Evolutionary conservation across 2,888 invertebrate species (phyloP), one percentile per base, ranked within the genome.

Genomic region (Platerodrilus igneus): DNA sequence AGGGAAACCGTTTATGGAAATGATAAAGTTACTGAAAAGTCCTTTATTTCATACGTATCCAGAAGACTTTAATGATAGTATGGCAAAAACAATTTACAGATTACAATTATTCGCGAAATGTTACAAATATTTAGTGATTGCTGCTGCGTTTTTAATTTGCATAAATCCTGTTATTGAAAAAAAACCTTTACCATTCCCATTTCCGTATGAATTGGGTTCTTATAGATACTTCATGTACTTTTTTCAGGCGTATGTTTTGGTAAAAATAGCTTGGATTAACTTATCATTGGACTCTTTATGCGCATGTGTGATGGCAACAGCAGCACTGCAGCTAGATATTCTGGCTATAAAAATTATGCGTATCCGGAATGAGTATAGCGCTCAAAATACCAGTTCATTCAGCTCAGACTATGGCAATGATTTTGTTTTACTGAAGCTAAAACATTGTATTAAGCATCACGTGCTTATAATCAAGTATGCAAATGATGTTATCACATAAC

Each of bases 231-330:
- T 30, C 10, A 44, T 47, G 39, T 39, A 44, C 14, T 19, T 29
- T 6, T 40, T 40, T 34, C 47, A 49, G 33, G 21, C 37, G 7
- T 10, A 17, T 10, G 30, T 22, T 8, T 19, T 28, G 11, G 13
- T 20, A 11, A 15, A 16, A 21, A 25, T 31, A 3, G 49, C 46
- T 3, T 49, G 47, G 49, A 45, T 45, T 25, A 47, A 47, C 25
- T 37, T 32, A 9, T 26, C 35, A 6, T 18, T 48, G 6, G 48
- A 48, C 18, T 37, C 36, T 13, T n/a, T 47, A 22, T 17, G 10
- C 3, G 36, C 31, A 4, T 34, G 38, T 11, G 17, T 42, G n/a
- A 41, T 45, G 41, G 36, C 38, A 9, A 31, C 42, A 11, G 17
- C 27, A 8, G 31, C 16, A 16, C 35, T 41, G 8, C 45, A 45